phyloP scores from a whole-genome alignment of 2,797 vertebrate genomes.

The Artibeus jamaicensis region DNA sequence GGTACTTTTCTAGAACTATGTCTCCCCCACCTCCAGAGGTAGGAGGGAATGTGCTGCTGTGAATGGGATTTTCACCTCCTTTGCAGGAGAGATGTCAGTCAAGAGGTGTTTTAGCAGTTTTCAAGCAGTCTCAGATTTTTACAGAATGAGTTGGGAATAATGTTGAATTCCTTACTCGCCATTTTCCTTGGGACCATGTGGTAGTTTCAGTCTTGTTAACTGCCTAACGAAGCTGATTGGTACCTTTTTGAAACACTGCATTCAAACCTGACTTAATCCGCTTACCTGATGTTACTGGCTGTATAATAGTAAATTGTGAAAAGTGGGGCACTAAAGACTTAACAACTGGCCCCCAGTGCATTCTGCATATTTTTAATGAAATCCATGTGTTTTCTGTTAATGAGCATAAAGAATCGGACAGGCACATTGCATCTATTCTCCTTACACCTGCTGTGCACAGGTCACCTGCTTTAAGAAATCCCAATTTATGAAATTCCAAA shows the following conservation, averaged over 20 bases:
- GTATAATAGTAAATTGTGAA: not conserved
- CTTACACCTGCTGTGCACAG: not conserved
- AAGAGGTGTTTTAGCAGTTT: not conserved
- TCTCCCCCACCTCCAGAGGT: not conserved
- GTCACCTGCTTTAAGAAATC: slow-evolving; percentile 5
- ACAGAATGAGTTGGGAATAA: not conserved
- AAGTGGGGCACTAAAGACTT: not conserved
- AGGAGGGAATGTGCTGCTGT: accelerated
- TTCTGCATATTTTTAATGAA: not conserved
- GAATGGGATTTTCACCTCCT: not conserved
- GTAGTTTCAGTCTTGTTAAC: not conserved
- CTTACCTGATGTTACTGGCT: not conserved
- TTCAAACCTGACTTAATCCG: not conserved
- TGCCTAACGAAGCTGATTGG: not conserved
- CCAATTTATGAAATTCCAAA: not conserved
- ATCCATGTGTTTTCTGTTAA: not conserved
- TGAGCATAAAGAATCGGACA: not conserved
- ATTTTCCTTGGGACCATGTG: not conserved
- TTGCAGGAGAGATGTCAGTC: not conserved
- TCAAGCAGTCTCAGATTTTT: not conserved
- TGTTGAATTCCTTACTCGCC: not conserved
- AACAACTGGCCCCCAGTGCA: not conserved
- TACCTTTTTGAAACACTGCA: not conserved
- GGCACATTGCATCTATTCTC: not conserved
- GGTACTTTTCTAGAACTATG: not conserved